A percentile compares a stretch with the other conserved stretches of the same genome.
Evolutionary conservation across 2,113 vertebrate species (phyloP).

Genomic region (Clarias gariepinus): DNA sequence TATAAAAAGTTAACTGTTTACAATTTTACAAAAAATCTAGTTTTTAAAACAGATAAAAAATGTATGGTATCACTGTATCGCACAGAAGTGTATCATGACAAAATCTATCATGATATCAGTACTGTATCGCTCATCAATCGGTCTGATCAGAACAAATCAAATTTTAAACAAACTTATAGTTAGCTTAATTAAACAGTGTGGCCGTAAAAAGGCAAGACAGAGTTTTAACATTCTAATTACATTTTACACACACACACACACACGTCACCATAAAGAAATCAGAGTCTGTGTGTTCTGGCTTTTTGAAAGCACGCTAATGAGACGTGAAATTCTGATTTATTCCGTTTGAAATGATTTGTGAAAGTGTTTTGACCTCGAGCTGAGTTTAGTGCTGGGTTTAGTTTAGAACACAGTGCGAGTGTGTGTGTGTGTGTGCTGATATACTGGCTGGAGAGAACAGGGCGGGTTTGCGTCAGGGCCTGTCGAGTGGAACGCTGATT

Average conservation of each 20-base stretch:
- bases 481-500: conserved; percentile 4
- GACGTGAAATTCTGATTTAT: not conserved
- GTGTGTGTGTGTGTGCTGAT: not conserved
- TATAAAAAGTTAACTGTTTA: too few species aligned
- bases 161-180: not conserved
- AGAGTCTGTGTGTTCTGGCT: not conserved
- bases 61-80: too few species aligned
- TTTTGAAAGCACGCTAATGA: not conserved
- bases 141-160: not conserved
- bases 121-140: not conserved
- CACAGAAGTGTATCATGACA: too few species aligned
- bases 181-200: not conserved
- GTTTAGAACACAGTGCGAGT: not conserved
- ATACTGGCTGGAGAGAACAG: not conserved
- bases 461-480: conserved; percentile 22
- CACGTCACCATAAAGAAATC: not conserved
- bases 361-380: not conserved
- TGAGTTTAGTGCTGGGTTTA: not conserved
- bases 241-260: not conserved
- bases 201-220: too few species aligned
- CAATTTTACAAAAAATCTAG: too few species aligned
- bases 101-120: too few species aligned
- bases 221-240: not conserved
- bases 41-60: too few species aligned
- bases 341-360: not conserved